Base-by-base conservation (phyloP, 1,140 invertebrate genomes). In the Lepeophtheirus salmonis region DNA sequence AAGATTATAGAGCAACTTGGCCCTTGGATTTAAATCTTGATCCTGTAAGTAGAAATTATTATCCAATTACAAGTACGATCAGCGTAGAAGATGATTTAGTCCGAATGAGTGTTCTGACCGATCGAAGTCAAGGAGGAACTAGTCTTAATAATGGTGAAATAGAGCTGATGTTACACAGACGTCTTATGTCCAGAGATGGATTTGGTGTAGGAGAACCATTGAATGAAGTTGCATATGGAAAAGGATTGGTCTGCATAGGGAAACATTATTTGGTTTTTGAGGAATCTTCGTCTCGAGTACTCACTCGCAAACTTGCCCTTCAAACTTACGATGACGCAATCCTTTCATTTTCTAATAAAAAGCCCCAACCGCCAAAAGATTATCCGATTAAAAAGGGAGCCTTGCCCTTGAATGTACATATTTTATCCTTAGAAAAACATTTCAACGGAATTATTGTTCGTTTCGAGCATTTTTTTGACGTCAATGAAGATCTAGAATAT, bases 121-220 rank as follows among this genome's bases (percentile, higher is more conserved):
- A 97, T 70, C 73, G 92, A 60, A 77, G 85, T 0, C 82, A 96
- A 72, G 92, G 90, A 20, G 91, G 87, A 0, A 74, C 78, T 1
- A 89, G 86, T 65, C 71, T 90, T 16, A 65, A 71, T 0, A 80
- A 80, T 66, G 85, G 85, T 0, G 76, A 83, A 66, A 66, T 88
- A 12, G 84, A 88, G 69, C 66, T 89, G 0, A 88, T 89, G 85
- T 78, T 86, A 67, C 53, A 59, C 21, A 66, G 92, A 62, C 76
- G 89, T 55, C 72, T 89, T 21, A 66, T 94, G 0, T 74, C 79
- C 59, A 92, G 97, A 68, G 94, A 97, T 72, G 81, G 80, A 0
- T 89, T 90, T 65, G 94, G 92, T 3, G 90, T 97, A 0, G 83
- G 76, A 0, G 92, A 98, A 74, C 78, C 90, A 0, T 70, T 98